phyloP scores from a whole-genome alignment of 1,140 invertebrate genomes.

The Nixonia krombeini region DNA sequence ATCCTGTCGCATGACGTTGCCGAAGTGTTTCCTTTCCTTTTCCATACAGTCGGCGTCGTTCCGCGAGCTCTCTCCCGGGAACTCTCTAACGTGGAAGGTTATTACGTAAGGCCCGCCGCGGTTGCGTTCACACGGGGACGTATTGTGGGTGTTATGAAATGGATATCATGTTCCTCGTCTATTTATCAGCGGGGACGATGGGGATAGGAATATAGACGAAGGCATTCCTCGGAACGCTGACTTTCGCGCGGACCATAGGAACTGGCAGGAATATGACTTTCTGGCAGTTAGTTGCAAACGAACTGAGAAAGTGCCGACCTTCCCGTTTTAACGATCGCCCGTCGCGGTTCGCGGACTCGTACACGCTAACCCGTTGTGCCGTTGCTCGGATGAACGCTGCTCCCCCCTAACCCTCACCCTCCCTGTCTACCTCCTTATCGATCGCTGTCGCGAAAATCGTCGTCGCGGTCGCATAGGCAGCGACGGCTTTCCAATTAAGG shows the following conservation, averaged over 20 bases:
- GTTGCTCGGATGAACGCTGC: slow-evolving; percentile 39
- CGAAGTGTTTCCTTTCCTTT: slow-evolving; percentile 38
- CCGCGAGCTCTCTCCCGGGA: slow-evolving; percentile 21
- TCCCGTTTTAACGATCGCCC: slow-evolving; percentile 38
- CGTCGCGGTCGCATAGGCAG: too few species aligned
- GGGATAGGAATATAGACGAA: slow-evolving; percentile 39
- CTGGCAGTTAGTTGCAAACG: slow-evolving; percentile 39
- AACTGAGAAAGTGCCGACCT: slow-evolving; percentile 56
- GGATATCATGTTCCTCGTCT: slow-evolving; percentile 68
- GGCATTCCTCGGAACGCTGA: slow-evolving; percentile 43
- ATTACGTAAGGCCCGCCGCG: too few species aligned
- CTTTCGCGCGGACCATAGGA: slow-evolving; percentile 43
- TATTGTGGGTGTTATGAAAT: slow-evolving; percentile 70
- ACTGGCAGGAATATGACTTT: slow-evolving; percentile 44
- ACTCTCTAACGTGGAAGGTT: too few species aligned
- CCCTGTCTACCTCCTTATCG: slow-evolving; percentile 2
- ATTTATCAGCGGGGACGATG: slow-evolving; percentile 54
- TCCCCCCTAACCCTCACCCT: slow-evolving; percentile 9
- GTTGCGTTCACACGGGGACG: slow-evolving; percentile 68
- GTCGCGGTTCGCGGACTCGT: slow-evolving; percentile 22
- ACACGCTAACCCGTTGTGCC: slow-evolving; percentile 13
- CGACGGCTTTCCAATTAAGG: too few species aligned
- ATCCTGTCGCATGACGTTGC: slow-evolving; percentile 41
- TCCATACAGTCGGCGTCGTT: slow-evolving; percentile 7
- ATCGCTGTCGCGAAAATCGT: too few species aligned